These are phyloP conservation scores for Smutsia gigantea DNA, from an alignment of 2,797 vertebrate species.

Conservation along the genomic window DNA sequence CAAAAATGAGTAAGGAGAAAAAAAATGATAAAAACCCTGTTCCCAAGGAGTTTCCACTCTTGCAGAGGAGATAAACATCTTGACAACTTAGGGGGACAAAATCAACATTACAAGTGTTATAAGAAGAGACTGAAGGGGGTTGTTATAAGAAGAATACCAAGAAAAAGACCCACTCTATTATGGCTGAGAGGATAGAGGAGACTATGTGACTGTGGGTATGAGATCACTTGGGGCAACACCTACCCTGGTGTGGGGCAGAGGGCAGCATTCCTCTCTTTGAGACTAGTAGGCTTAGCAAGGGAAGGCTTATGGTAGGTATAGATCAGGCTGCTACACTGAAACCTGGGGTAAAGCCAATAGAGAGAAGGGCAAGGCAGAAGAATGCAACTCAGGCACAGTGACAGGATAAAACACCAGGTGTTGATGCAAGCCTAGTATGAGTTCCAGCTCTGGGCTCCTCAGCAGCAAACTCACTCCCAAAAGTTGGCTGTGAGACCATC, in stretches of 20 bases:
- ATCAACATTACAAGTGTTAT: not conserved
- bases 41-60: not conserved
- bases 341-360: not conserved
- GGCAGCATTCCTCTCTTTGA: not conserved
- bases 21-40: not conserved
- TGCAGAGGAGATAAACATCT: not conserved
- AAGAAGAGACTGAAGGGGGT: not conserved
- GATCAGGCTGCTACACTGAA: not conserved
- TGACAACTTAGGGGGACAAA: not conserved
- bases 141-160: not conserved
- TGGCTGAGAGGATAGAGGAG: not conserved
- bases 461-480: not conserved
- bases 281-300: not conserved
- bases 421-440: not conserved
- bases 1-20: not conserved
- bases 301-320: not conserved
- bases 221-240: accelerated
- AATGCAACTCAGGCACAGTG: not conserved
- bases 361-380: not conserved
- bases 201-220: not conserved
- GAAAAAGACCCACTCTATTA: not conserved
- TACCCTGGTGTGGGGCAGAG: not conserved
- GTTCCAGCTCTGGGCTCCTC: not conserved
- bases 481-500: not conserved
- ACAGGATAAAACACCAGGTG: not conserved